Evolutionary conservation across 2,888 invertebrate genomes (phyloP).

Genomic region (Hirtodrosophila cameraria): DNA sequence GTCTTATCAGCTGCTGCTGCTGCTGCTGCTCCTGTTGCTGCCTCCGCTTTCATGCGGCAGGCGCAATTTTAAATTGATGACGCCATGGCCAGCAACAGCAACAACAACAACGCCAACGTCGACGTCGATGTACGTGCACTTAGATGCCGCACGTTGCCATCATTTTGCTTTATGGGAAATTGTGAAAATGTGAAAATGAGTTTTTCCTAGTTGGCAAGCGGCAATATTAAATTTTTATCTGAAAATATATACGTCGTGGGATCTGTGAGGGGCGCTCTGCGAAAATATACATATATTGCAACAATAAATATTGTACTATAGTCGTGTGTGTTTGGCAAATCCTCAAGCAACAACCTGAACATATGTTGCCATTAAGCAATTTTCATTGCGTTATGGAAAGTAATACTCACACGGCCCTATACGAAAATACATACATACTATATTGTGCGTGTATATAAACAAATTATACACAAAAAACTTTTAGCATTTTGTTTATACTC

Average conservation of each 20-base stretch:
- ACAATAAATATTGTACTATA: slow-evolving; percentile 58
- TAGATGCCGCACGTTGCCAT: slow-evolving; percentile 33
- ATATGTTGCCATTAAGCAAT: slow-evolving; percentile 70
- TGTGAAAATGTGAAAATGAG: slow-evolving; percentile 58
- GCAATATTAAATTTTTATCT: slow-evolving; percentile 67
- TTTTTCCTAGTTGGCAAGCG: slow-evolving; percentile 65
- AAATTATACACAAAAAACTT: slow-evolving; percentile 41
- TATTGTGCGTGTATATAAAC: slow-evolving; percentile 42
- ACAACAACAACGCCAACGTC: slow-evolving; percentile 9
- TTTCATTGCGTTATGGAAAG: slow-evolving; percentile 61
- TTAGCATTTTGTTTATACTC: slow-evolving; percentile 63
- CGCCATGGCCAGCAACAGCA: slow-evolving; percentile 49
- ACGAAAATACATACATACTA: too few relatives aligned
- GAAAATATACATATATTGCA: slow-evolving; percentile 39
- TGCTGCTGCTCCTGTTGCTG: slow-evolving; percentile 8
- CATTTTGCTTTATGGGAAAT: slow-evolving; percentile 11
- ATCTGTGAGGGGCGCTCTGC: background rate
- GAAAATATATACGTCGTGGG: slow-evolving; percentile 32
- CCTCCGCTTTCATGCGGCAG: slow-evolving; percentile 5
- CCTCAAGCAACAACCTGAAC: slow-evolving; percentile 39
- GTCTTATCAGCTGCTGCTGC: slow-evolving; percentile 42
- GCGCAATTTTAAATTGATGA: slow-evolving; percentile 69
- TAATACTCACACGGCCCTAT: slow-evolving; percentile 25
- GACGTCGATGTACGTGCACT: slow-evolving; percentile 22
- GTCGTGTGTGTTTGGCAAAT: slow-evolving; percentile 22